Percentiles rank a stretch among this genome's conserved stretches.
phyloP scores from a whole-genome alignment of 2,113 vertebrate genomes.

The Grantiella picta region DNA sequence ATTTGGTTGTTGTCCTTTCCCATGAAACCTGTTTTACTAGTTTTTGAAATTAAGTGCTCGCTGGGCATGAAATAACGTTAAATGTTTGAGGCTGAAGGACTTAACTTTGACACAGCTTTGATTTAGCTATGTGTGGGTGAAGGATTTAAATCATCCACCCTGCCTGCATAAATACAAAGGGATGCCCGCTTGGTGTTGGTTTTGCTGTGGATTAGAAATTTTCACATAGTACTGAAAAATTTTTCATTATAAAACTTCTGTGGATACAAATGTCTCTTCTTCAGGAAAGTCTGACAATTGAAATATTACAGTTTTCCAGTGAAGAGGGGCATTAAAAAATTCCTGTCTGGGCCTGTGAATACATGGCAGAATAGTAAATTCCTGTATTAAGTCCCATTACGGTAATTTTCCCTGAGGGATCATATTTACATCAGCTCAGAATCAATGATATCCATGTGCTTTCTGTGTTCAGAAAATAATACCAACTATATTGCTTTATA shows the following conservation, averaged over 20 bases:
- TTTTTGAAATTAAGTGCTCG: background rate
- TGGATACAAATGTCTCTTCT: background rate
- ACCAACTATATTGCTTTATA: background rate
- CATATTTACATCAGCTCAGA: background rate
- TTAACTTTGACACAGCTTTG: background rate
- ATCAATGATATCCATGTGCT: background rate
- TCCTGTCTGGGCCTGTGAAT: background rate
- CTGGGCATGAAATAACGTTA: background rate
- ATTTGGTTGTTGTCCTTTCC: background rate
- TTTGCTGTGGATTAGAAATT: background rate
- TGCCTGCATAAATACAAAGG: background rate
- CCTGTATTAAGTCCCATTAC: background rate
- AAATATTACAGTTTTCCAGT: background rate
- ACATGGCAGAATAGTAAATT: background rate
- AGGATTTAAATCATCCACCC: background rate
- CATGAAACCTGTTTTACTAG: background rate
- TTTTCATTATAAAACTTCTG: background rate
- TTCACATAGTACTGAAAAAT: background rate
- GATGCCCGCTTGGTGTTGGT: background rate
- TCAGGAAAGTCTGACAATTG: background rate
- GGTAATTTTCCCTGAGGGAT: background rate
- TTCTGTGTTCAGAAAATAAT: background rate
- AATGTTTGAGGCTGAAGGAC: background rate
- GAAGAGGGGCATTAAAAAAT: background rate
- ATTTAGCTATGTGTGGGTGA: background rate